Evolutionary conservation across 2,888 invertebrate genomes (phyloP).

Genomic region (Diabrotica balteata): DNA sequence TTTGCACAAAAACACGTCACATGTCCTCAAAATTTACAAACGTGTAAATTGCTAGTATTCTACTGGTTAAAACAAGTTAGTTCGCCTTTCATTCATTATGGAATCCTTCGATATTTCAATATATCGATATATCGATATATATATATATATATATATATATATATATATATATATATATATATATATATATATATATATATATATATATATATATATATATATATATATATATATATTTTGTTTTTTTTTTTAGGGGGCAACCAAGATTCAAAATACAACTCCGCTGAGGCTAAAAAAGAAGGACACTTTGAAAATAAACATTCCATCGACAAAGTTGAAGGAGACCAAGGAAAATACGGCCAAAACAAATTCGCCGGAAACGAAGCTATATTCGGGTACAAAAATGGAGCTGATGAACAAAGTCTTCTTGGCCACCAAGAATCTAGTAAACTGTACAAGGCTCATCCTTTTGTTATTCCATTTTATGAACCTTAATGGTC

Average conservation of each 20-base stretch:
- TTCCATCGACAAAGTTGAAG: constrained; percentile 66
- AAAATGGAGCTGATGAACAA: constrained; percentile 69
- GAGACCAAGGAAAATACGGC: constrained; percentile 68
- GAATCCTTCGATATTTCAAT: no score
- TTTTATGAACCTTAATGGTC: constrained; percentile 48
- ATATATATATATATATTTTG: no score
- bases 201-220: no score
- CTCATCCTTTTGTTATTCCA: constrained; percentile 65
- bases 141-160: no score
- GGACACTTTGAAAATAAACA: constrained; percentile 67
- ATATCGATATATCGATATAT: no score
- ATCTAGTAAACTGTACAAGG: constrained; percentile 64
- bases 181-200: no score
- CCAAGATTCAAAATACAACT: constrained; percentile 66
- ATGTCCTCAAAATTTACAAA: no score
- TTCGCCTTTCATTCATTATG: no score
- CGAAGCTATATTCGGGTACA: constrained; percentile 66
- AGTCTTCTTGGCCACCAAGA: constrained; percentile 70
- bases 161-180: no score
- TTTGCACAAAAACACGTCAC: no score
- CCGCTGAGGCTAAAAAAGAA: constrained; percentile 66
- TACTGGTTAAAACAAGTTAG: no score
- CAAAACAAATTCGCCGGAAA: constrained; percentile 68
- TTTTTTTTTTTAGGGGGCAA: constrained; percentile 62
- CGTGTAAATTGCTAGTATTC: no score